Base-by-base conservation (phyloP, 2,113 vertebrate genomes). In the Platysternon megacephalum region DNA sequence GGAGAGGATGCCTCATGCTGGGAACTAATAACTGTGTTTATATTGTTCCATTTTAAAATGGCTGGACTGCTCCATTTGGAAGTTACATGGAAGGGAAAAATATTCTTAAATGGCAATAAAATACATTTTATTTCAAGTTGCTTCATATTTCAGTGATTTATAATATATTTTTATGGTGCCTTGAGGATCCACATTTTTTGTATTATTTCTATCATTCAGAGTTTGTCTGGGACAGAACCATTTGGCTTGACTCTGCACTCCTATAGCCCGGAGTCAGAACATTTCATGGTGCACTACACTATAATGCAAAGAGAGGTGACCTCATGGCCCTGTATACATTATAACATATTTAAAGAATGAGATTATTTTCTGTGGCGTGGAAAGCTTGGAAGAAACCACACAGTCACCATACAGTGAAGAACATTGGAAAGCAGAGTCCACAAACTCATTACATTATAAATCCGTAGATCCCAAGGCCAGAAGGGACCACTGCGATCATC, bases 131-230 rank as follows among this genome's bases (percentile, higher is more conserved):
- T 85, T 96, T 89, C 89, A 58, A 94, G 49, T 79, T 76, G 65
- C 2, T 90, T 95, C 93, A 51, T 79, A 90, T 83, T 91, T 92
- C 83, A 81, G 51, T 72, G 72, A 19, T 94, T 91, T 87, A 85
- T 1, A 3, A 72, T 81, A 61, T 39, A 58, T 76, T 94, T 93
- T 90, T 91, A 94, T 2, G 8, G 44, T 92, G 82, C 85, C 91
- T 79, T 65, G 48, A 92, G 94, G 81, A 87, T 52, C n/a, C 17
- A 80, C 46, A 52, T 39, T 91, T 80, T 86, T 12, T 56, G 82
- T 5, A 80, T 78, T 32, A 76, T 91, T 32, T 58, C 24, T n/a
- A 74, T 55, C 91, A 48, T 48, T 49, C 28, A 79, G 58, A 11
- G 22, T 81, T 89, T 92, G 44, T 22, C 83, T 76, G 65, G 39